These are phyloP conservation scores for Decapterus maruadsi DNA, from an alignment of 2,797 vertebrate genomes.

Conservation along the genomic window DNA sequence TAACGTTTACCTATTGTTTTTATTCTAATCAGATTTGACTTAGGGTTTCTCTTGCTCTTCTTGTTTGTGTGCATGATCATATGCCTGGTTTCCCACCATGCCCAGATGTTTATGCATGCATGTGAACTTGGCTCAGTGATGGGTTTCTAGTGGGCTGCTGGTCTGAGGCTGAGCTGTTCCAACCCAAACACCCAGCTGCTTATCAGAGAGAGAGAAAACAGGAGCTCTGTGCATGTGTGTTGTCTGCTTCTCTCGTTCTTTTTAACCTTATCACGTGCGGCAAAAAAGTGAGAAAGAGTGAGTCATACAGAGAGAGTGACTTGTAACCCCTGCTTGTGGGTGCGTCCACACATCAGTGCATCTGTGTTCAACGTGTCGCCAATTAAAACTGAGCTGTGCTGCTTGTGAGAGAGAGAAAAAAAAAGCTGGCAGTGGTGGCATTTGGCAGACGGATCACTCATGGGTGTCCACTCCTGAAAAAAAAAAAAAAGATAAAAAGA, in stretches of 20 bases:
- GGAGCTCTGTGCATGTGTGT: background rate
- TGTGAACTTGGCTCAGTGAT: conserved; percentile 4
- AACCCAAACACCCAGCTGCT: conserved; percentile 40
- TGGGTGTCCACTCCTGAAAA: background rate
- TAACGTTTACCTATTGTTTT: background rate
- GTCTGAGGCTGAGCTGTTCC: conserved; percentile 9
- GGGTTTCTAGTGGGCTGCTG: conserved; percentile 23
- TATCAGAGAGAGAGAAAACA: conserved; percentile 34
- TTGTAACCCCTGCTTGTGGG: background rate
- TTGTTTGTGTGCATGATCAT: conserved; percentile 7
- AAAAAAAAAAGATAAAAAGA: background rate
- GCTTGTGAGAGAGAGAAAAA: background rate
- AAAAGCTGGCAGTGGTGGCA: background rate
- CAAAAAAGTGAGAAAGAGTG: background rate
- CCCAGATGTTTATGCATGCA: conserved; percentile 7
- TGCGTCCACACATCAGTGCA: background rate
- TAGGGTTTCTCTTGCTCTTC: background rate
- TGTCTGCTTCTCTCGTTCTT: conserved; percentile 5
- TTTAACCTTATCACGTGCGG: background rate
- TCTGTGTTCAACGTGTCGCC: conserved; percentile 2
- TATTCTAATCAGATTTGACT: background rate
- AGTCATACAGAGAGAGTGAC: conserved; percentile 15
- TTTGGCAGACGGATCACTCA: background rate
- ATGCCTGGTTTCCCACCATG: background rate
- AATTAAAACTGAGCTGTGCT: background rate